Evolutionary conservation across 2,888 invertebrate species (phyloP).

Genomic region (Oligia fasciuncula): DNA sequence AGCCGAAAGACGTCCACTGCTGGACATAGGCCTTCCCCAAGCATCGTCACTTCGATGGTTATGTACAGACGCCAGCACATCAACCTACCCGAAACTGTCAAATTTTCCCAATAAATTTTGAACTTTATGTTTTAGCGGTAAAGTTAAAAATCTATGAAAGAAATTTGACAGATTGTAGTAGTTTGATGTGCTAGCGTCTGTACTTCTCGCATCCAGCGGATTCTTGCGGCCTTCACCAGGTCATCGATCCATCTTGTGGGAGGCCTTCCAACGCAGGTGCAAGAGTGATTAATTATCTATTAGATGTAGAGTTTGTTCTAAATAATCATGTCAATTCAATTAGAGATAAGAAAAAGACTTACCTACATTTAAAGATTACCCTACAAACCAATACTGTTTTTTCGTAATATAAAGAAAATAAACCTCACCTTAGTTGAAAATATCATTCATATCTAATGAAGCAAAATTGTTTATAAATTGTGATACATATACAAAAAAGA

Average conservation of each 20-base stretch:
- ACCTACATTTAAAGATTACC: background rate
- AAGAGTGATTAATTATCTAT: background rate
- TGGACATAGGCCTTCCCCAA: too few relatives aligned
- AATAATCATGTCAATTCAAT: background rate
- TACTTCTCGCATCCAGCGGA: background rate
- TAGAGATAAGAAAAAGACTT: background rate
- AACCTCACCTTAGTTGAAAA: background rate
- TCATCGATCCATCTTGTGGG: too few relatives aligned
- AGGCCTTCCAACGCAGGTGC: background rate
- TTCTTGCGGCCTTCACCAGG: too few relatives aligned
- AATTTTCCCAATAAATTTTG: too few relatives aligned
- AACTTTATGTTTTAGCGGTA: too few relatives aligned
- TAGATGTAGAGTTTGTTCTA: background rate
- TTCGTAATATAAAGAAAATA: background rate
- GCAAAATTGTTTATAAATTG: background rate
- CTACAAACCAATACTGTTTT: background rate
- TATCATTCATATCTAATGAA: background rate
- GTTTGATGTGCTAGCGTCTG: background rate
- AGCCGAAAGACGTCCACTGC: background rate
- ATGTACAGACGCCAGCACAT: background rate
- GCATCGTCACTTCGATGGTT: background rate
- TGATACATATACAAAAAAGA: background rate
- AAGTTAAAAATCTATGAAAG: too few relatives aligned
- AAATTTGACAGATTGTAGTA: too few relatives aligned
- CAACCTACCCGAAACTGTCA: too few relatives aligned